Percentiles rank a stretch among this genome's conserved stretches.
Conservation (phyloP, 1,140 invertebrate genomes). For the Sarcophaga peregrina region DNA sequence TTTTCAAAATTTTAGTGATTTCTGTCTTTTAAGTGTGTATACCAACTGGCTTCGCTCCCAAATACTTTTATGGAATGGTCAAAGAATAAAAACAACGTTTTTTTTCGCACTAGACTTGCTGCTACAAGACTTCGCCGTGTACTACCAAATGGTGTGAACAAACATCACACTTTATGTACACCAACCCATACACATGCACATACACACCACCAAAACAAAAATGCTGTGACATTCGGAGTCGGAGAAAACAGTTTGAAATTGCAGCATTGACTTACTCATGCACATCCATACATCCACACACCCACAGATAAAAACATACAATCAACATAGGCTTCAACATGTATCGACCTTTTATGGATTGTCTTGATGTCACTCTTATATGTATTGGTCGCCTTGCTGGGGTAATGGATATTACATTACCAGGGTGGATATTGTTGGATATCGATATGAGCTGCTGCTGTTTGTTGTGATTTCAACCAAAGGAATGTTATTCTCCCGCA, state of each 20-base stretch:
- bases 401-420: too few relatives aligned
- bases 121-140: not conserved
- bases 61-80: not conserved
- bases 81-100: not conserved
- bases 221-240: not conserved
- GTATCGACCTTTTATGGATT: not conserved
- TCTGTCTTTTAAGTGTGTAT: too few relatives aligned
- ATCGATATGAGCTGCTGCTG: too few relatives aligned
- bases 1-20: too few relatives aligned
- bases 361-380: too few relatives aligned
- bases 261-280: not conserved
- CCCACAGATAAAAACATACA: not conserved
- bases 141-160: conserved; percentile 5
- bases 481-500: not conserved
- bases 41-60: too few relatives aligned
- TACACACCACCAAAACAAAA: not conserved
- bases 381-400: too few relatives aligned
- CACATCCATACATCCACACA: not conserved
- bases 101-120: not conserved
- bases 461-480: not conserved
- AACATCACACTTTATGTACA: not conserved
- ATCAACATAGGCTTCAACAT: conserved; percentile 8
- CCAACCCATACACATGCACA: not conserved
- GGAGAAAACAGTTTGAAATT: not conserved
- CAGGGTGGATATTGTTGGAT: too few relatives aligned